Percentiles rank a stretch among this genome's conserved stretches.
phyloP scores from a whole-genome alignment of 2,797 vertebrate species.

The Chanos chanos region DNA sequence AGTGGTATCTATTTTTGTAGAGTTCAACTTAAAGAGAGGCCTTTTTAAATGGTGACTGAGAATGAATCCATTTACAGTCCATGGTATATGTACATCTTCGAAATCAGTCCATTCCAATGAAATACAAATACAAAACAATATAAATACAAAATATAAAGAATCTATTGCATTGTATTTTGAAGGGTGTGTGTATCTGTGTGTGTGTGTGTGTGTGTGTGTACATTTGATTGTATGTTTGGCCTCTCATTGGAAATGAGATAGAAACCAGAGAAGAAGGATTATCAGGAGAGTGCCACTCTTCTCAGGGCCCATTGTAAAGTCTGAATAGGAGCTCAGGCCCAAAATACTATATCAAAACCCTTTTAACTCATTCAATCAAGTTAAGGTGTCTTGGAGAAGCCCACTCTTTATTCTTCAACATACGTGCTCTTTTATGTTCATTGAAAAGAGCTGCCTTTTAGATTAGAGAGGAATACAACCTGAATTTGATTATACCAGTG shows the following conservation, averaged over 20 bases:
- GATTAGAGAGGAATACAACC: conserved; percentile 74
- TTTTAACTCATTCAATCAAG: conserved; percentile 64
- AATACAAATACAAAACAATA: too few relatives aligned
- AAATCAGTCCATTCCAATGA: too few relatives aligned
- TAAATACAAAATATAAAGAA: too few relatives aligned
- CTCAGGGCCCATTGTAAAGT: conserved; percentile 57
- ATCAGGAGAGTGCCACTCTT: conserved; percentile 46
- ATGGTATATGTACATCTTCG: too few relatives aligned
- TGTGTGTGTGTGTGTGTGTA: not conserved
- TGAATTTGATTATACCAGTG: conserved; percentile 75
- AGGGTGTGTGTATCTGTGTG: not conserved
- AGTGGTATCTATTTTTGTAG: too few relatives aligned
- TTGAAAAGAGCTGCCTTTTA: conserved; percentile 71
- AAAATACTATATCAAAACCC: conserved; percentile 66
- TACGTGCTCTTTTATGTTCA: conserved; percentile 56
- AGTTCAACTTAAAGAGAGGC: too few relatives aligned
- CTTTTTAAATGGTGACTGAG: too few relatives aligned
- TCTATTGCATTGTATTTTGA: too few relatives aligned
- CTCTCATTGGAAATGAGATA: conserved; percentile 44
- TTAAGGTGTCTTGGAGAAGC: conserved; percentile 63
- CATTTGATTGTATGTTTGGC: conserved; percentile 30
- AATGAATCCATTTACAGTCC: too few relatives aligned
- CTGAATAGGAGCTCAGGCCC: conserved; percentile 63
- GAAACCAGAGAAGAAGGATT: conserved; percentile 52
- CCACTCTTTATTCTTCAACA: conserved; percentile 66